Evolutionary conservation across 2,888 invertebrate genomes (phyloP).

Genomic region (Cataglyphis livida): DNA sequence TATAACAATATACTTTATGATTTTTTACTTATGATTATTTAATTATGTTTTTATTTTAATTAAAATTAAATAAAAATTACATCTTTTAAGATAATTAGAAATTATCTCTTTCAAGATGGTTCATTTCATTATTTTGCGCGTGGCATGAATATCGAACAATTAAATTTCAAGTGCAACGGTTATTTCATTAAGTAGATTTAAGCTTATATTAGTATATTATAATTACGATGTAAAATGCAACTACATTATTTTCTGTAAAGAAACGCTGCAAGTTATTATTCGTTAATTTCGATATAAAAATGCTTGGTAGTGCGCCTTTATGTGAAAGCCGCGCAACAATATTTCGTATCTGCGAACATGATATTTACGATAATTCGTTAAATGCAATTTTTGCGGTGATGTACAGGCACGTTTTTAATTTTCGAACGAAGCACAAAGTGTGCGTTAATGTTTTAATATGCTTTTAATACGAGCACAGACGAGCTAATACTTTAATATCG

Average conservation of each 20-base stretch:
- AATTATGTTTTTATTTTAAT: not conserved
- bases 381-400: conserved; percentile 21
- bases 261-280: conserved; percentile 6
- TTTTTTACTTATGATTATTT: not conserved
- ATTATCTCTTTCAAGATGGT: not conserved
- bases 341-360: not conserved
- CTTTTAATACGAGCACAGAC: not conserved
- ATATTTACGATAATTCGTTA: conserved; percentile 15
- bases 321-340: not conserved
- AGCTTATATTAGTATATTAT: not conserved
- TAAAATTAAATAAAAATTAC: not conserved
- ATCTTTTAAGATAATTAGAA: conserved; percentile 8
- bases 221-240: conserved; percentile 2
- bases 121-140: not conserved
- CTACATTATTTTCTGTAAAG: conserved; percentile 29
- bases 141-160: not conserved
- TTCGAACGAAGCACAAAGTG: conserved; percentile 17
- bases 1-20: not conserved
- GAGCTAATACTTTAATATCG: conserved; percentile 41
- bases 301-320: not conserved
- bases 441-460: conserved; percentile 42
- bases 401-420: conserved; percentile 23
- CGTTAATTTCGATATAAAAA: not conserved
- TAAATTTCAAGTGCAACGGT: not conserved
- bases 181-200: conserved; percentile 9